These are phyloP conservation scores for Mesembrinibis cayennensis DNA, from an alignment of 2,113 vertebrate genomes.

Conservation along the genomic window DNA sequence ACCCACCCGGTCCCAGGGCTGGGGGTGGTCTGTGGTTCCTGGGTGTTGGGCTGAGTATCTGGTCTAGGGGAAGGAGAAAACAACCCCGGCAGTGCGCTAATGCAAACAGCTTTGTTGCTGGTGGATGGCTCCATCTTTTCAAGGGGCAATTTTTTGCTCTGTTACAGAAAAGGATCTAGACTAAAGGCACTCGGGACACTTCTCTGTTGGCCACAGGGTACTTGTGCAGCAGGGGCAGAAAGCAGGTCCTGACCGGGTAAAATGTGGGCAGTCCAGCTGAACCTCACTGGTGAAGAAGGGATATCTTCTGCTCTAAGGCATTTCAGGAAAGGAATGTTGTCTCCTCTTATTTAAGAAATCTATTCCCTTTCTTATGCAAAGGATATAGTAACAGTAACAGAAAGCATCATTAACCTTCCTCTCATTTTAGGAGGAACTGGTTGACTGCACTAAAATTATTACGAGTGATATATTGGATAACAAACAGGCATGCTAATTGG, in stretches of 20 bases:
- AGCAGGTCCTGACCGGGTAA: neutral
- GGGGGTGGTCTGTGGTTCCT: neutral
- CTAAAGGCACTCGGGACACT: neutral
- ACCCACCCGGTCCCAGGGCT: neutral
- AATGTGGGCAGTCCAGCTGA: neutral
- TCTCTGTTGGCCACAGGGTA: neutral
- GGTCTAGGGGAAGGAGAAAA: neutral
- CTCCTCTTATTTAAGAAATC: neutral
- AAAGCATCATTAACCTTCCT: neutral
- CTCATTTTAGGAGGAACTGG: neutral
- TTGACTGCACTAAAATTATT: neutral
- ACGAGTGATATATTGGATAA: neutral
- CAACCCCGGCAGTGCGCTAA: fast-evolving
- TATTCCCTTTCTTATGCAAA: neutral
- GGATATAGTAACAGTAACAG: neutral
- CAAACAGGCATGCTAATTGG: neutral
- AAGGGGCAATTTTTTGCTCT: neutral
- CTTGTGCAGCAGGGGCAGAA: neutral
- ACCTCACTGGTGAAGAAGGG: neutral
- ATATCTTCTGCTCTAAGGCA: neutral
- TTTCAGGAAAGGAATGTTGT: neutral
- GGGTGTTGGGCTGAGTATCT: neutral
- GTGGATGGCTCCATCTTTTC: neutral
- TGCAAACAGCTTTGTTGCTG: neutral
- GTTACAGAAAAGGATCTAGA: neutral